Evolutionary conservation across 2,113 vertebrate species (phyloP).

Genomic region (Lampris incognitus): DNA sequence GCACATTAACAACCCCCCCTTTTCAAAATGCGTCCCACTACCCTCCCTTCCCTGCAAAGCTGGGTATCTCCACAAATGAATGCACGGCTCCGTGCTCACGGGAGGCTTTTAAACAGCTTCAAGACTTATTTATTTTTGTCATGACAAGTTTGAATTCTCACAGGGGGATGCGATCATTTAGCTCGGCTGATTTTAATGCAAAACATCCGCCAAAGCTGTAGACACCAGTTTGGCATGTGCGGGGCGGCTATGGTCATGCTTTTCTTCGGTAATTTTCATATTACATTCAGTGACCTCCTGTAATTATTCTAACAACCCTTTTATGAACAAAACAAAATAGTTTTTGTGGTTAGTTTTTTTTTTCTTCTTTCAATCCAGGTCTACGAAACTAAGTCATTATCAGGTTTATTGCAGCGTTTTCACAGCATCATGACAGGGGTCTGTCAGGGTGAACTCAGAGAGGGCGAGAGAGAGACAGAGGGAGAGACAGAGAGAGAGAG

Average conservation of each 20-base stretch:
- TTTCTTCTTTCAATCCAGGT: neutral
- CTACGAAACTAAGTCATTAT: neutral
- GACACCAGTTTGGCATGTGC: neutral
- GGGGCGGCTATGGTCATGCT: too few relatives aligned
- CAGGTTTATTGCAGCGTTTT: neutral
- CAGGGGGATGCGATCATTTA: slow-evolving; percentile 7
- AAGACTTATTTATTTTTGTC: slow-evolving; percentile 4
- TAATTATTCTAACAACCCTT: too few relatives aligned
- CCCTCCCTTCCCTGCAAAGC: neutral
- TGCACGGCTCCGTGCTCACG: slow-evolving; percentile 3
- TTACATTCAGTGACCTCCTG: too few relatives aligned
- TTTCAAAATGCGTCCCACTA: slow-evolving; percentile 4
- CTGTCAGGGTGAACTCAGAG: neutral
- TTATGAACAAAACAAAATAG: too few relatives aligned
- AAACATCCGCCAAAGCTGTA: slow-evolving; percentile 8
- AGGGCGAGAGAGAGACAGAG: neutral
- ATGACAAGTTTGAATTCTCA: slow-evolving; percentile 6
- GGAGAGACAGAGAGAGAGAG: neutral
- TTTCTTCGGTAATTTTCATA: too few relatives aligned
- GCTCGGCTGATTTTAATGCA: slow-evolving; percentile 10
- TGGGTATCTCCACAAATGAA: slow-evolving; percentile 16
- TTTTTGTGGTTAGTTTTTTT: too few relatives aligned
- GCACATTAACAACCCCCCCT: slow-evolving; percentile 6
- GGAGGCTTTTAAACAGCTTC: slow-evolving; percentile 17
- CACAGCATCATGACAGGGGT: neutral